Percentiles rank a stretch among this genome's conserved stretches.
phyloP scores from a whole-genome alignment of 2,888 invertebrate genomes.

The Agriotes lineatus region DNA sequence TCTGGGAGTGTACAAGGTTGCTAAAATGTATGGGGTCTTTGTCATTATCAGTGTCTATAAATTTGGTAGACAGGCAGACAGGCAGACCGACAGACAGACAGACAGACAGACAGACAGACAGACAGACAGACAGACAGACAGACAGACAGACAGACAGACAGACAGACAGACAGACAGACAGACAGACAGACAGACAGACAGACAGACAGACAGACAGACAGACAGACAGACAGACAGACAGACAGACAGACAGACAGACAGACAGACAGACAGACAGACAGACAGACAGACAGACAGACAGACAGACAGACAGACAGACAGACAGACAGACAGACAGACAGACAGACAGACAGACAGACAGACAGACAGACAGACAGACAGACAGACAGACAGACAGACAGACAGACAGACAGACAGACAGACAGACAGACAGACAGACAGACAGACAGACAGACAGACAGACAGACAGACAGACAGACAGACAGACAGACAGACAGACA shows the following conservation, averaged over 20 bases:
- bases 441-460: slow-evolving; percentile 7
- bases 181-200: slow-evolving; percentile 5
- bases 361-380: slow-evolving; percentile 7
- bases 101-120: slow-evolving; percentile 2
- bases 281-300: slow-evolving; percentile 7
- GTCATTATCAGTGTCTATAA: no score
- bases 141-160: not conserved
- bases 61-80: no score
- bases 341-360: slow-evolving; percentile 7
- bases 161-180: not conserved
- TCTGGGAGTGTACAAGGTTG: no score
- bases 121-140: slow-evolving; percentile 7
- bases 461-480: slow-evolving; percentile 7
- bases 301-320: slow-evolving; percentile 7
- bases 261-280: slow-evolving; percentile 5
- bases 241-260: slow-evolving; percentile 7
- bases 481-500: slow-evolving; percentile 7
- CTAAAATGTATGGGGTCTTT: no score
- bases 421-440: slow-evolving; percentile 7
- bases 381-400: slow-evolving; percentile 7
- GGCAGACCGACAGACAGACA: no score
- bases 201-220: slow-evolving; percentile 7
- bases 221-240: slow-evolving; percentile 7
- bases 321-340: slow-evolving; percentile 5
- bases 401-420: slow-evolving; percentile 7